Base-by-base conservation (phyloP, 2,797 vertebrate genomes). In the Arrhamphus sclerolepis region DNA sequence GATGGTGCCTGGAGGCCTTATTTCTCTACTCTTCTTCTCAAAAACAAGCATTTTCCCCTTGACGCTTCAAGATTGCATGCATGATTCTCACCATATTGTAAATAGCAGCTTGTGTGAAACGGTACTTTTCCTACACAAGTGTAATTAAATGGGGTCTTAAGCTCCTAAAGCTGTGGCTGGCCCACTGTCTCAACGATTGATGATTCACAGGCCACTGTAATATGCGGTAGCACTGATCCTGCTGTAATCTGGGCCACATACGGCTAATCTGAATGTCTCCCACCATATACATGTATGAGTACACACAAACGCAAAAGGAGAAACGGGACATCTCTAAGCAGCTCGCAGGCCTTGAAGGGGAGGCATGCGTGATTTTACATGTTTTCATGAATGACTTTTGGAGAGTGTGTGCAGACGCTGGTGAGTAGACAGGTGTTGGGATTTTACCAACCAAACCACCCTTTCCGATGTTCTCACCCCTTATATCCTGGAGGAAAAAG, bases 401-500 rank as follows among this genome's bases (percentile, higher is more conserved):
- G 19, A 57, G 24, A 13, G 29, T 17, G 19, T 46, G 57, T 14
- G 54, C 20, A 56, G 49, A 54, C 29, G 63, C 60, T 43, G 40
- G 53, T 24, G 6, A 19, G 46, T 38, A 56, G 70, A 83, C 87
- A 90, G 85, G 88, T 90, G 88, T 72, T 47, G 84, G 74, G 55
- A 74, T 83, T n/a, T 86, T 78, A 86, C 70, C 34, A 69, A 7
- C 58, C 69, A 62, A 72, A 65, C 61, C 56, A 56, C 73, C 57
- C 70, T 77, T 78, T 79, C 70, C 77, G 46, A 85, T 78, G 80
- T 84, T 86, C 71, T 83, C 81, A 82, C 72, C 85, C 74, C 62
- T 58, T 87, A 80, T 81, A 68, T 87, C 91, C 91, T 77, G 75
- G 83, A 89, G 91, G 91, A 56, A 88, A 92, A 92, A 92, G 91